A percentile compares a stretch with the other conserved stretches of the same genome.
Evolutionary conservation across 2,888 invertebrate species (phyloP).

Genomic region (Norana najaformis): DNA sequence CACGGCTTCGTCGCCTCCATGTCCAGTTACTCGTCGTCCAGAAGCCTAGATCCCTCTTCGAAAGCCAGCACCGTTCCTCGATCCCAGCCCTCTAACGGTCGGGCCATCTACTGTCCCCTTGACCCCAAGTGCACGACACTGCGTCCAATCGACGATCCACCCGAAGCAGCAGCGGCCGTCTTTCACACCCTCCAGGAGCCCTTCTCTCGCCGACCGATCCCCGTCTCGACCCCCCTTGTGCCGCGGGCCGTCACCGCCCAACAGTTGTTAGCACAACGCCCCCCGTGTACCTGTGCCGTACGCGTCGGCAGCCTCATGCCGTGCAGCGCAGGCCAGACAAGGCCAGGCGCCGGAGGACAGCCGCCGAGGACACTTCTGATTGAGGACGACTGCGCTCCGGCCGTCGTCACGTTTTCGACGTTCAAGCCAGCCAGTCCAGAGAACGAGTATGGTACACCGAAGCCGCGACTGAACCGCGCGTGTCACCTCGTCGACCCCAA

Average conservation of each 20-base stretch:
- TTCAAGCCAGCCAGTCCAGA: constrained; percentile 9
- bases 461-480: background rate
- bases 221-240: background rate
- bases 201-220: background rate
- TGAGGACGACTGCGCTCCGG: background rate
- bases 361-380: background rate
- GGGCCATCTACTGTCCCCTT: background rate
- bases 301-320: background rate
- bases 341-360: background rate
- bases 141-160: background rate
- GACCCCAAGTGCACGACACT: constrained; percentile 8
- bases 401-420: background rate
- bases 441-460: constrained; percentile 16
- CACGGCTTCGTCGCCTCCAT: constrained; percentile 14
- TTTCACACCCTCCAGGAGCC: constrained; percentile 21
- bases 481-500: background rate
- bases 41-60: background rate
- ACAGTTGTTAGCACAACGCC: background rate
- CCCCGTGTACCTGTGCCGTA: background rate
- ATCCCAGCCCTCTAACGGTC: background rate
- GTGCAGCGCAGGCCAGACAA: background rate
- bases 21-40: background rate
- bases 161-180: background rate
- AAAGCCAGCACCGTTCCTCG: background rate
- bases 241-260: background rate